Conservation (phyloP, 2,113 vertebrate genomes). For the Coryphaenoides rupestris region DNA sequence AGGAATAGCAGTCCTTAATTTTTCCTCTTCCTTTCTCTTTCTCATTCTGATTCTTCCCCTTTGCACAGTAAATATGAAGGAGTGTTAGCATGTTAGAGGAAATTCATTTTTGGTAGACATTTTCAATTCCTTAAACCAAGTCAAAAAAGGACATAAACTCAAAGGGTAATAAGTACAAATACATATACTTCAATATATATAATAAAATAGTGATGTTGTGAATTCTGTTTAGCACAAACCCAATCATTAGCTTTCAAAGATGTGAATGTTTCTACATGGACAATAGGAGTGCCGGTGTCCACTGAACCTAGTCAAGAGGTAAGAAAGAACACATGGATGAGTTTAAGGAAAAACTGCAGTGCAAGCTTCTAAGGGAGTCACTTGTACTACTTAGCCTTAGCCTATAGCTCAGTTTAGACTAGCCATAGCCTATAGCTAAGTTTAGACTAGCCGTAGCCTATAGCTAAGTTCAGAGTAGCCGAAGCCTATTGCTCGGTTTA, state of each 20-base stretch:
- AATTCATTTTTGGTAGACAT: constrained; percentile 66
- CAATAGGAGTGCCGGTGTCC: constrained; percentile 31
- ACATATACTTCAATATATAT: constrained; percentile 9
- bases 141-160: constrained; percentile 50
- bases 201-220: constrained; percentile 40
- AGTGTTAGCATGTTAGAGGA: constrained; percentile 74
- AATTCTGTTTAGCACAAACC: constrained; percentile 45
- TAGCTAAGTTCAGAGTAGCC: neutral
- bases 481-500: too few relatives aligned
- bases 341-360: neutral
- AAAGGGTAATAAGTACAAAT: constrained; percentile 45
- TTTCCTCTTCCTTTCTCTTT: constrained; percentile 86
- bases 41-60: constrained; percentile 83
- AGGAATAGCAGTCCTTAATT: constrained; percentile 87
- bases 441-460: too few relatives aligned
- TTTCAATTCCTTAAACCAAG: constrained; percentile 70
- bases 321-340: constrained; percentile 17
- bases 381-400: neutral
- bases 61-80: constrained; percentile 82
- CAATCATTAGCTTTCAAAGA: constrained; percentile 23
- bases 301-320: constrained; percentile 25
- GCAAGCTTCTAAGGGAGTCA: constrained; percentile 9
- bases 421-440: too few relatives aligned
- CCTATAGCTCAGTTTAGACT: too few relatives aligned
- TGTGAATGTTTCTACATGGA: constrained; percentile 26